Conservation (phyloP, 2,888 invertebrate species). For the Drosophila hamatofila region DNA sequence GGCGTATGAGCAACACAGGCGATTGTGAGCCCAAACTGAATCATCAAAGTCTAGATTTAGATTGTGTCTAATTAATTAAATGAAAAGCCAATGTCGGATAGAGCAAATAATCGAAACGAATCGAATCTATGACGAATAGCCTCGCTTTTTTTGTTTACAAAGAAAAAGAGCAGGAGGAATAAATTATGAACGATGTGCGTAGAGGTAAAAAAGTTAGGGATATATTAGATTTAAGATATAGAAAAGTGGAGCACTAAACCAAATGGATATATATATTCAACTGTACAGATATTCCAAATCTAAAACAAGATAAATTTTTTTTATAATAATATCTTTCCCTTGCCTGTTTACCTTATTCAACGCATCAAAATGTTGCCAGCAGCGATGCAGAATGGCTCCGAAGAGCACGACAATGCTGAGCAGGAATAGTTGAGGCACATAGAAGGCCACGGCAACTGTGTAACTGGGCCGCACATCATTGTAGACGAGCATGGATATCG, state of each 20-base stretch:
- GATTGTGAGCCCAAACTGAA: not conserved
- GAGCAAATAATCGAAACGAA: no score
- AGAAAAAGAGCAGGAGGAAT: not conserved
- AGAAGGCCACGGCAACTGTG: slow-evolving; percentile 82
- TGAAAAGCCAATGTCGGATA: not conserved
- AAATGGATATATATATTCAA: no score
- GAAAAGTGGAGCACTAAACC: not conserved
- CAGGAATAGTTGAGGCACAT: slow-evolving; percentile 82
- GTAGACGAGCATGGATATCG: slow-evolving; percentile 75
- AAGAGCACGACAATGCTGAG: slow-evolving; percentile 82
- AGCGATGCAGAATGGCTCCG: slow-evolving; percentile 72
- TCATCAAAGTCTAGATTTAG: slow-evolving; percentile 6
- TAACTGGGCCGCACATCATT: slow-evolving; percentile 82
- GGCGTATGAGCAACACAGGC: slow-evolving; percentile 39
- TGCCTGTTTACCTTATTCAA: slow-evolving; percentile 79
- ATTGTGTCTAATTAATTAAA: slow-evolving; percentile 24
- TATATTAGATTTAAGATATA: not conserved
- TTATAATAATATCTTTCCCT: no score
- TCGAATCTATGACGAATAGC: not conserved
- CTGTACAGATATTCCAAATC: no score
- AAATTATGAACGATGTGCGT: not conserved
- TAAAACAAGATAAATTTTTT: no score
- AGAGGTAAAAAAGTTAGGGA: not conserved
- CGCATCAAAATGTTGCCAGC: slow-evolving; percentile 77
- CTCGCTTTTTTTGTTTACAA: not conserved